Conservation (phyloP, 1,140 invertebrate species). For the Drosophila ambigua region DNA sequence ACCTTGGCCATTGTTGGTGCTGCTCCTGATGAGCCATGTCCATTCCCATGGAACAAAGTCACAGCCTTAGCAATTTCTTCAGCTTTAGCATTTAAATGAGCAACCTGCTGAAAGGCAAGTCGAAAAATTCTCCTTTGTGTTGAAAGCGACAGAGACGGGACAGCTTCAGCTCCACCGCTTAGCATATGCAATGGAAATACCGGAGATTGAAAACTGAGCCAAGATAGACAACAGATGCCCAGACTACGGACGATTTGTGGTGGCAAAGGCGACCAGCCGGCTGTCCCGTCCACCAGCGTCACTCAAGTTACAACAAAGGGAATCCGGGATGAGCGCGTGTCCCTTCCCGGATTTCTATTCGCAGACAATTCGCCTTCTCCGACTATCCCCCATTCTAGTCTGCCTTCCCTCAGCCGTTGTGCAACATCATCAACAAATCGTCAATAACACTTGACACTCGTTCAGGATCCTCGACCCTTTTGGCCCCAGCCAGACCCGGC, state of each 20-base stretch:
- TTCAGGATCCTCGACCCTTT: constrained; percentile 51
- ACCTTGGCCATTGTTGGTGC: constrained; percentile 50
- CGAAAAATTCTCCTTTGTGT: constrained; percentile 34
- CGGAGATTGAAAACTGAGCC: constrained; percentile 25
- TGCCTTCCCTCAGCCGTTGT: constrained; percentile 44
- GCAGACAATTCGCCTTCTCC: constrained; percentile 6
- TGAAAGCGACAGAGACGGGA: too few species aligned
- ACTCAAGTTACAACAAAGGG: constrained; percentile 51
- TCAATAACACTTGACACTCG: constrained; percentile 80
- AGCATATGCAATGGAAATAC: constrained; percentile 38
- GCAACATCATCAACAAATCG: constrained; percentile 79
- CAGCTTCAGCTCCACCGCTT: not conserved
- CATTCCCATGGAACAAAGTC: constrained; percentile 15
- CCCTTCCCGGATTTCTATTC: constrained; percentile 45
- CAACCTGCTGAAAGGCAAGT: constrained; percentile 16
- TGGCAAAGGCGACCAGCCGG: not conserved
- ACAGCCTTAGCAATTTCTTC: constrained; percentile 43
- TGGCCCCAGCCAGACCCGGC: constrained; percentile 26
- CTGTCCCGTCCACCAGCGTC: constrained; percentile 1
- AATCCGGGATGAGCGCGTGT: constrained; percentile 24
- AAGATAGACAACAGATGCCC: constrained; percentile 8
- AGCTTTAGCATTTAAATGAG: constrained; percentile 18
- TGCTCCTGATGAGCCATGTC: not conserved
- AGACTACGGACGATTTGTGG: not conserved
- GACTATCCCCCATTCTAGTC: not conserved